A percentile compares a stretch with the other conserved stretches of the same genome.
phyloP scores from a whole-genome alignment of 2,888 invertebrate genomes.

The Campaea margaritaria region DNA sequence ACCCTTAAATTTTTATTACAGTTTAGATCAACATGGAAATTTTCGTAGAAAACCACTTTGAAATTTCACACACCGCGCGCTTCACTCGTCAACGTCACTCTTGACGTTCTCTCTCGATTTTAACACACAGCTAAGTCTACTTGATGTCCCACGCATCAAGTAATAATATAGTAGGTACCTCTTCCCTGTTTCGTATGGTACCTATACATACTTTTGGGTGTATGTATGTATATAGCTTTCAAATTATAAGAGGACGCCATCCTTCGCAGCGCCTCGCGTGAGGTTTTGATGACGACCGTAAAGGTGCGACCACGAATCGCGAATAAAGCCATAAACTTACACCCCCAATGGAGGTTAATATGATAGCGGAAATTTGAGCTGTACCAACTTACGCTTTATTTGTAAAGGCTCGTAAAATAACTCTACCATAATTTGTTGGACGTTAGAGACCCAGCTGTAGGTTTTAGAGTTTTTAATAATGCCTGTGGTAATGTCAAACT shows the following conservation, averaged over 20 bases:
- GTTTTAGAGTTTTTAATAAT: too few relatives aligned
- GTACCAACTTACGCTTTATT: background rate
- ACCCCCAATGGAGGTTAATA: background rate
- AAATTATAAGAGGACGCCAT: background rate
- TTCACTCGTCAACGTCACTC: too few relatives aligned
- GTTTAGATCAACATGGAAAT: background rate
- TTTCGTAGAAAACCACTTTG: background rate
- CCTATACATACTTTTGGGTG: background rate
- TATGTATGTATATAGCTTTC: too few relatives aligned
- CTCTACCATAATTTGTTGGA: background rate
- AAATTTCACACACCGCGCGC: too few relatives aligned
- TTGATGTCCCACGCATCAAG: background rate
- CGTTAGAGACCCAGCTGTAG: background rate
- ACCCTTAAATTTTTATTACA: background rate
- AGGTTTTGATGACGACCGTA: background rate
- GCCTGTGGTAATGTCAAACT: too few relatives aligned
- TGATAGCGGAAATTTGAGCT: background rate
- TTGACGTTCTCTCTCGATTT: background rate
- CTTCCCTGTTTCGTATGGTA: background rate
- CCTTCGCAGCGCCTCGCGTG: background rate
- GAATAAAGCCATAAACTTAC: constrained; percentile 3
- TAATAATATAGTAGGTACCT: background rate
- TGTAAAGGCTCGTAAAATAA: background rate
- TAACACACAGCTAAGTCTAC: background rate
- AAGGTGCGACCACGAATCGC: constrained; percentile 3